phyloP scores from a whole-genome alignment of 1,140 invertebrate species.

The Acromyrmex heyeri region DNA sequence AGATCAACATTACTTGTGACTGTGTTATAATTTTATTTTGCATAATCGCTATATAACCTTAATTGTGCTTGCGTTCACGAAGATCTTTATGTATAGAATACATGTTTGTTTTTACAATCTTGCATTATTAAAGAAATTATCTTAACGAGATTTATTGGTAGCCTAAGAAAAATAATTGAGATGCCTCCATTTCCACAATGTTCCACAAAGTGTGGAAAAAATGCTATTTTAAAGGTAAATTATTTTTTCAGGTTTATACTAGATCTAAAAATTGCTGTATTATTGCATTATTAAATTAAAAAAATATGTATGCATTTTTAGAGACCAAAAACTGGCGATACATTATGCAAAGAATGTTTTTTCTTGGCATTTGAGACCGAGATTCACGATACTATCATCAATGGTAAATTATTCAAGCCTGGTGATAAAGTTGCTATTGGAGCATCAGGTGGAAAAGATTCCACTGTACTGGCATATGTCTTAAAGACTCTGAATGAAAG shows the following conservation, averaged over 20 bases:
- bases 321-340: slow-evolving; percentile 96
- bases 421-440: slow-evolving; percentile 97
- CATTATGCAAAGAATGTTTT: slow-evolving; percentile 98
- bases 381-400: slow-evolving; percentile 97
- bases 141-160: slow-evolving; percentile 9
- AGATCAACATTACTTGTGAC: not conserved
- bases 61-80: not conserved
- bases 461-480: slow-evolving; percentile 97
- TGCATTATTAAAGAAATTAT: slow-evolving; percentile 10
- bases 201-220: slow-evolving; percentile 90
- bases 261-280: not conserved
- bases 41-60: not conserved
- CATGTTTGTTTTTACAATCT: not conserved
- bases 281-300: not conserved
- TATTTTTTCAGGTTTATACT: slow-evolving; percentile 35
- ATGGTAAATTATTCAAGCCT: slow-evolving; percentile 93
- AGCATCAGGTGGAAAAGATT: slow-evolving; percentile 99
- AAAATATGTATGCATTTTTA: slow-evolving; percentile 79
- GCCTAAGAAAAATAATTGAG: slow-evolving; percentile 62
- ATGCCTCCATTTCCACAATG: slow-evolving; percentile 89
- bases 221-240: slow-evolving; percentile 91
- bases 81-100: not conserved
- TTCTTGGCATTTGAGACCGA: slow-evolving; percentile 98
- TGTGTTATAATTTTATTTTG: not conserved
- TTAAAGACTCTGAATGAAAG: slow-evolving; percentile 97